Evolutionary conservation across 2,888 invertebrate species (phyloP).

Genomic region (Pecten maximus): DNA sequence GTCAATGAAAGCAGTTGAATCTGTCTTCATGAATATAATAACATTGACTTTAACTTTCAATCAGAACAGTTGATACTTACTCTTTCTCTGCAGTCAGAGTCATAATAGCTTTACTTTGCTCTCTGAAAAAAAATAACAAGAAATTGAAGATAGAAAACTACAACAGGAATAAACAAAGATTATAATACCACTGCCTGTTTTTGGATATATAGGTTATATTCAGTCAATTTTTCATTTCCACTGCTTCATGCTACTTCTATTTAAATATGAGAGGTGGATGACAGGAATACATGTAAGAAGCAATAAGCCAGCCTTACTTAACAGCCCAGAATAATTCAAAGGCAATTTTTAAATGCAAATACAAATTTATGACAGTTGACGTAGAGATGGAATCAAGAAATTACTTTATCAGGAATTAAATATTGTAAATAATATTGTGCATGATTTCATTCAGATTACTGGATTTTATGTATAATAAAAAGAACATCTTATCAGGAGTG

Average conservation of each 20-base stretch:
- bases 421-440: neutral
- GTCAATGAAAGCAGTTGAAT: no score
- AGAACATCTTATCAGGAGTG: no score
- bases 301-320: neutral
- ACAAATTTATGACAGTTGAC: neutral
- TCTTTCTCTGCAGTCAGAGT: constrained; percentile 80
- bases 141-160: neutral
- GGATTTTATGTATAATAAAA: no score
- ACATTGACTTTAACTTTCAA: neutral
- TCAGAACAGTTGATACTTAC: constrained; percentile 66
- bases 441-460: neutral
- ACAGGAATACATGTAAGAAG: neutral
- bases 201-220: neutral
- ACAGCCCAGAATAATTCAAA: neutral
- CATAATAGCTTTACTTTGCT: constrained; percentile 81
- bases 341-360: neutral
- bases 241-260: neutral
- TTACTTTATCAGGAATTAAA: constrained; percentile 1
- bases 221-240: neutral
- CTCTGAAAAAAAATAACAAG: constrained; percentile 60
- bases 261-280: neutral
- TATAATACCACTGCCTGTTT: neutral
- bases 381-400: neutral
- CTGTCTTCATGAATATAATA: neutral
- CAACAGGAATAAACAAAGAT: neutral